A percentile compares a stretch with the other conserved stretches of the same genome.
These are phyloP conservation scores for Microchirus variegatus DNA, from an alignment of 2,797 vertebrate species.

Conservation along the genomic window DNA sequence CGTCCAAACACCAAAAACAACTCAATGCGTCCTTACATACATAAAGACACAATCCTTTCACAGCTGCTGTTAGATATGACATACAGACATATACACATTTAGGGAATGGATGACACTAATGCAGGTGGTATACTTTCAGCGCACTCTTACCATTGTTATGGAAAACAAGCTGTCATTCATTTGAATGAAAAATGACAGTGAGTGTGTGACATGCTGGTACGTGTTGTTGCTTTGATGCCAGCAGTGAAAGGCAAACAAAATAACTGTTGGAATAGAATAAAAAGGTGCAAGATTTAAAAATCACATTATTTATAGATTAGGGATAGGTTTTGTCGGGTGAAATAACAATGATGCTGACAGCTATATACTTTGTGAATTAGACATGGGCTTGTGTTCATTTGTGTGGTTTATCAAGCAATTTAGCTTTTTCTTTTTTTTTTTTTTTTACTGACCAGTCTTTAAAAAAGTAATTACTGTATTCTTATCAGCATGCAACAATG, in stretches of 20 bases:
- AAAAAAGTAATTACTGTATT: slow-evolving; percentile 5
- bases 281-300: slow-evolving; percentile 10
- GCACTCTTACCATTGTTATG: slow-evolving; percentile 57
- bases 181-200: slow-evolving; percentile 65
- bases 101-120: slow-evolving; percentile 22
- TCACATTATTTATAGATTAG: slow-evolving; percentile 60
- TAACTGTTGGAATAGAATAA: slow-evolving; percentile 27
- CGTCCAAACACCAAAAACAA: too few relatives aligned
- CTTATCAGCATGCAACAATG: slow-evolving; percentile 5
- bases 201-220: too few relatives aligned
- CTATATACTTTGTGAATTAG: slow-evolving; percentile 20
- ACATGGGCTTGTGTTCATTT: slow-evolving; percentile 16
- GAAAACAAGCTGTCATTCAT: slow-evolving; percentile 73
- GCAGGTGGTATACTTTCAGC: slow-evolving; percentile 14
- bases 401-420: background rate
- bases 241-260: slow-evolving; percentile 53
- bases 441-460: background rate
- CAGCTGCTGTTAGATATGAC: too few relatives aligned
- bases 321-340: slow-evolving; percentile 24
- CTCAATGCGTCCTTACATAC: too few relatives aligned
- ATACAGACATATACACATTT: too few relatives aligned
- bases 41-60: too few relatives aligned
- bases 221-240: slow-evolving; percentile 56
- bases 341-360: slow-evolving; percentile 32
- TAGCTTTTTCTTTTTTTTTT: background rate